Evolutionary conservation across 2,113 vertebrate species (phyloP).

Genomic region (Periophthalmus modestus): DNA sequence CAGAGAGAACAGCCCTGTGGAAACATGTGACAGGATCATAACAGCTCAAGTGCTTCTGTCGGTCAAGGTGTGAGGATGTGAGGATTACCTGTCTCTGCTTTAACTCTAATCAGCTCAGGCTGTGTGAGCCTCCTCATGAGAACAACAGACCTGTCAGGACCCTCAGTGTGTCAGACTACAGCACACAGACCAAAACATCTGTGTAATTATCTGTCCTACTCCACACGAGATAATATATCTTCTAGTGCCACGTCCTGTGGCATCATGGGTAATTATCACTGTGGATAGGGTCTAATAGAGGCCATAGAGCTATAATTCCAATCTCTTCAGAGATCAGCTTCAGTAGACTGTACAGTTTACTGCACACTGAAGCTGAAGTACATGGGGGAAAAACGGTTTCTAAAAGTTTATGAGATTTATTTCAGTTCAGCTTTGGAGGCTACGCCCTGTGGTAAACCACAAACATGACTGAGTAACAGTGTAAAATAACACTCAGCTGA

Average conservation of each 20-base stretch:
- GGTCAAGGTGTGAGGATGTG: constrained; percentile 45
- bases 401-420: constrained; percentile 49
- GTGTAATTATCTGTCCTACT: background rate
- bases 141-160: constrained; percentile 13
- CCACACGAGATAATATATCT: background rate
- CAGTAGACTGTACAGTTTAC: background rate
- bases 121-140: constrained; percentile 26
- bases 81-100: constrained; percentile 67
- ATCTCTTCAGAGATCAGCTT: background rate
- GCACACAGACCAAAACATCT: constrained; percentile 26
- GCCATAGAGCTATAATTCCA: background rate
- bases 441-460: constrained; percentile 79
- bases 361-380: background rate
- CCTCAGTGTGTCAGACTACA: constrained; percentile 6
- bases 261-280: background rate
- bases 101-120: constrained; percentile 69
- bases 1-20: constrained; percentile 41
- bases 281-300: constrained; percentile 3
- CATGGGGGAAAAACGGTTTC: constrained; percentile 32
- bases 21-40: constrained; percentile 28
- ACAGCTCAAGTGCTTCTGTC: constrained; percentile 29
- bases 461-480: constrained; percentile 14
- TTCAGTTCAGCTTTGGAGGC: constrained; percentile 58
- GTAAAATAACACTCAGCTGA: background rate
- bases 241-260: constrained; percentile 39